A percentile compares a stretch with the other conserved stretches of the same genome.
These are phyloP conservation scores for Metopolophium dirhodum DNA, from an alignment of 1,140 invertebrate genomes.

Conservation along the genomic window DNA sequence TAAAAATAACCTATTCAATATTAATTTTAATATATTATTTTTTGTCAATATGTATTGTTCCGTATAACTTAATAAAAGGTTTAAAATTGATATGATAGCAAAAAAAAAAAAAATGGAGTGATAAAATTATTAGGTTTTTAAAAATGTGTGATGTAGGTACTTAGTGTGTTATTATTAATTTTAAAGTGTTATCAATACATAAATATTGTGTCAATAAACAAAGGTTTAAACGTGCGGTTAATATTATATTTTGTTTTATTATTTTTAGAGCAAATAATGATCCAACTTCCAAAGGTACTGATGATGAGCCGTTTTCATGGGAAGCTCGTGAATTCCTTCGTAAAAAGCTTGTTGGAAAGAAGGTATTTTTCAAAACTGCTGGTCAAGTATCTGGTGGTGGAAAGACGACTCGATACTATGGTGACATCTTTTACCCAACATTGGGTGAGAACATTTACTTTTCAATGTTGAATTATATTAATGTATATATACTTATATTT, in stretches of 20 bases:
- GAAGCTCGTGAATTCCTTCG: conserved; percentile 93
- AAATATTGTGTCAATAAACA: background rate
- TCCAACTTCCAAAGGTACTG: conserved; percentile 70
- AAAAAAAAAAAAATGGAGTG: background rate
- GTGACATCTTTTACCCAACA: conserved; percentile 48
- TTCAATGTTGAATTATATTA: conserved; percentile 63
- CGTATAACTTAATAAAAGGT: too few relatives aligned
- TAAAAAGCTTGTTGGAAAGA: conserved; percentile 89
- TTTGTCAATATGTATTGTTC: too few relatives aligned
- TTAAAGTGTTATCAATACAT: too few relatives aligned
- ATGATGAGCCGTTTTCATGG: conserved; percentile 95
- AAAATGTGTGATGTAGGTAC: background rate
- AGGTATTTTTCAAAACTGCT: conserved; percentile 74
- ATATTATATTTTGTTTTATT: conserved; percentile 17
- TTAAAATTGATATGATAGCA: too few relatives aligned
- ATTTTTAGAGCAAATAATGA: conserved; percentile 59
- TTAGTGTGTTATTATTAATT: background rate
- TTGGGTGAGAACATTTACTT: conserved; percentile 39
- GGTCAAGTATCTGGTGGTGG: conserved; percentile 42
- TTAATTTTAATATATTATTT: too few relatives aligned
- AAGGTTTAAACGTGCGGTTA: background rate
- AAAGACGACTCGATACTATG: conserved; percentile 33
- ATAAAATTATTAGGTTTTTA: background rate
- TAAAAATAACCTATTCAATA: too few relatives aligned
- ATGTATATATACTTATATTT: conserved; percentile 64